phyloP scores from a whole-genome alignment of 2,113 vertebrate genomes.

The Butorides virescens region DNA sequence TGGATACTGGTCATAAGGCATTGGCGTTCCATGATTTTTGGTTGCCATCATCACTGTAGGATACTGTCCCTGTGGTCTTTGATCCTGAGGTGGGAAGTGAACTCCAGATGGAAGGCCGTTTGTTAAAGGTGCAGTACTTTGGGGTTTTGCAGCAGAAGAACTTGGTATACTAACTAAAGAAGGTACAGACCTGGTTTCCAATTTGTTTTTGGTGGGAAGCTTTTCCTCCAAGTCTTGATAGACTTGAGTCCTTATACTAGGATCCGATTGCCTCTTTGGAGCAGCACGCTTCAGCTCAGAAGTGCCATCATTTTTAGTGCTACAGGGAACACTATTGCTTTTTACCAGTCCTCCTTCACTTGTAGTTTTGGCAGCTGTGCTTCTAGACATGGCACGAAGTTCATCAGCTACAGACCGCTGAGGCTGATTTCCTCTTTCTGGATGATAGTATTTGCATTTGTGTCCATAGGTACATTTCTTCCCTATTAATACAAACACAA shows the following conservation, averaged over 20 bases:
- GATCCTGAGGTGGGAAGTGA: slow-evolving; percentile 84
- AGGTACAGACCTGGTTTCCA: slow-evolving; percentile 85
- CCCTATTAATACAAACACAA: slow-evolving; percentile 71
- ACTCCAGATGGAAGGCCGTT: slow-evolving; percentile 82
- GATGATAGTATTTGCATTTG: slow-evolving; percentile 98
- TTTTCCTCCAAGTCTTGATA: slow-evolving; percentile 94
- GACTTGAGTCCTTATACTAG: slow-evolving; percentile 88
- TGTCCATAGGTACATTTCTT: slow-evolving; percentile 99
- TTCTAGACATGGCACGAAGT: slow-evolving; percentile 94
- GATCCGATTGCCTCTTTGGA: slow-evolving; percentile 92
- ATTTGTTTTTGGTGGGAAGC: slow-evolving; percentile 88
- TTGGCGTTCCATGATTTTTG: slow-evolving; percentile 80
- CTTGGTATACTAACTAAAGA: slow-evolving; percentile 78
- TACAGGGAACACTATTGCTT: slow-evolving; percentile 94
- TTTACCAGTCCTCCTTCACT: slow-evolving; percentile 89
- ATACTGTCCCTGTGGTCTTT: slow-evolving; percentile 80
- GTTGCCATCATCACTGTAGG: slow-evolving; percentile 79
- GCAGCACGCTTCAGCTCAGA: slow-evolving; percentile 78
- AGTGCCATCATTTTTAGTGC: slow-evolving; percentile 78
- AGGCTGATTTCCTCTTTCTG: slow-evolving; percentile 93
- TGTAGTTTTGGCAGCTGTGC: slow-evolving; percentile 82
- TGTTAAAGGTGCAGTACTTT: slow-evolving; percentile 79
- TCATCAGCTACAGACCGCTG: slow-evolving; percentile 96
- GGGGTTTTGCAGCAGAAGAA: slow-evolving; percentile 78
- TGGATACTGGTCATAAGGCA: slow-evolving; percentile 88